Evolutionary conservation across 2,888 invertebrate species (phyloP).

Genomic region (Amblyjoppa fuscipennis): DNA sequence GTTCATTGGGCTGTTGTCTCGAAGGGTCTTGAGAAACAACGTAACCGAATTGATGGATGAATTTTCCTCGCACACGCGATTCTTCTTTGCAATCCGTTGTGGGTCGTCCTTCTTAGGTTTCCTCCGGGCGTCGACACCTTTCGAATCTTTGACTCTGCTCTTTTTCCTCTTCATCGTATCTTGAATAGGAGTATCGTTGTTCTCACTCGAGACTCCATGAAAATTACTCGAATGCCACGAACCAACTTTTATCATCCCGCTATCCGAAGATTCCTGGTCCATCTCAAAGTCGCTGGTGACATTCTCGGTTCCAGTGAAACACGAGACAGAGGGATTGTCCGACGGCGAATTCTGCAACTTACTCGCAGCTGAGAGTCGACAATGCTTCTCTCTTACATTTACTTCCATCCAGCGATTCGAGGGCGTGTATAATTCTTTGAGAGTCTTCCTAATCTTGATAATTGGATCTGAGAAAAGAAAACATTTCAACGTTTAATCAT

Average conservation of each 20-base stretch:
- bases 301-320: slow-evolving; percentile 17
- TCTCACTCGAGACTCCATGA: neutral
- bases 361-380: neutral
- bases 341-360: neutral
- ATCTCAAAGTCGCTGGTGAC: slow-evolving; percentile 31
- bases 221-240: slow-evolving; percentile 48
- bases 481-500: neutral
- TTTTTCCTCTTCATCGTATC: neutral
- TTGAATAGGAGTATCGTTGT: neutral
- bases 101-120: neutral
- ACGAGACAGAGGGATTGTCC: neutral
- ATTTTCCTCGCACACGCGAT: neutral
- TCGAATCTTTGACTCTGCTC: neutral
- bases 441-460: slow-evolving; percentile 31
- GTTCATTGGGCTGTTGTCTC: slow-evolving; percentile 3
- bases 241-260: slow-evolving; percentile 38
- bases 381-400: slow-evolving; percentile 2
- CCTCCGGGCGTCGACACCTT: neutral
- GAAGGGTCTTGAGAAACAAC: slow-evolving; percentile 41
- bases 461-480: slow-evolving; percentile 57
- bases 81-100: neutral
- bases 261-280: slow-evolving; percentile 33
- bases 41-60: slow-evolving; percentile 27
- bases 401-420: neutral
- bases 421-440: slow-evolving; percentile 24